phyloP scores from a whole-genome alignment of 2,113 vertebrate genomes.

The Clinocottus analis region DNA sequence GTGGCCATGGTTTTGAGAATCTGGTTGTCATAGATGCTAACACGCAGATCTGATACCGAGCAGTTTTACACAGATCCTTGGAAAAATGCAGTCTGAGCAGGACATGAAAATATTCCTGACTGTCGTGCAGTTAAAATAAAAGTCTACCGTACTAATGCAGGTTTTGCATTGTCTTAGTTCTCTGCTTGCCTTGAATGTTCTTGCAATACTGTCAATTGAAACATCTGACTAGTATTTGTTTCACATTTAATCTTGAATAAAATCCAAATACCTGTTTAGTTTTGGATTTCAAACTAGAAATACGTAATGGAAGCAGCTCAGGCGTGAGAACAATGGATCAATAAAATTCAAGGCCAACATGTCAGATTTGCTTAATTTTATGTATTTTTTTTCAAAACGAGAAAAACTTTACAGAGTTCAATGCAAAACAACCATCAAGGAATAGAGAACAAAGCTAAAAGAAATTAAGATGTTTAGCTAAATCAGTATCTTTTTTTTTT shows the following conservation, averaged over 20 bases:
- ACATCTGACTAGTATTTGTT: slow-evolving; percentile 24
- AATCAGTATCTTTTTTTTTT: not conserved
- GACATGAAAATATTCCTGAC: slow-evolving; percentile 5
- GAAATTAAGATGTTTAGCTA: not conserved
- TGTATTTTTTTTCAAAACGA: not conserved
- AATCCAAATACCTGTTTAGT: slow-evolving; percentile 19
- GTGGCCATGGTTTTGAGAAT: not conserved
- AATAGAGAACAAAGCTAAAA: not conserved
- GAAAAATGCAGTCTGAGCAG: not conserved
- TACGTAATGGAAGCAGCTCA: not conserved
- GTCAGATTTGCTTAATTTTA: not conserved
- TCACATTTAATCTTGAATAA: slow-evolving; percentile 27
- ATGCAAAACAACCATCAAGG: slow-evolving; percentile 3
- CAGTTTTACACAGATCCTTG: not conserved
- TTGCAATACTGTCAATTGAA: slow-evolving; percentile 43
- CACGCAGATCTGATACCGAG: not conserved
- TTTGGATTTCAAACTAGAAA: slow-evolving; percentile 17
- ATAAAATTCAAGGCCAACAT: not conserved
- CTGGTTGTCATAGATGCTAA: not conserved
- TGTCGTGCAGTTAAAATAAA: not conserved
- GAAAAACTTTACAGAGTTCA: not conserved
- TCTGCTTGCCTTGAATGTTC: slow-evolving; percentile 33
- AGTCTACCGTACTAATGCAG: slow-evolving; percentile 1
- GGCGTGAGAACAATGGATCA: not conserved
- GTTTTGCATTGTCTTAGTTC: not conserved